These are phyloP conservation scores for Aphelenchoides bicaudatus DNA, from an alignment of 2,888 invertebrate species.

Conservation along the genomic window DNA sequence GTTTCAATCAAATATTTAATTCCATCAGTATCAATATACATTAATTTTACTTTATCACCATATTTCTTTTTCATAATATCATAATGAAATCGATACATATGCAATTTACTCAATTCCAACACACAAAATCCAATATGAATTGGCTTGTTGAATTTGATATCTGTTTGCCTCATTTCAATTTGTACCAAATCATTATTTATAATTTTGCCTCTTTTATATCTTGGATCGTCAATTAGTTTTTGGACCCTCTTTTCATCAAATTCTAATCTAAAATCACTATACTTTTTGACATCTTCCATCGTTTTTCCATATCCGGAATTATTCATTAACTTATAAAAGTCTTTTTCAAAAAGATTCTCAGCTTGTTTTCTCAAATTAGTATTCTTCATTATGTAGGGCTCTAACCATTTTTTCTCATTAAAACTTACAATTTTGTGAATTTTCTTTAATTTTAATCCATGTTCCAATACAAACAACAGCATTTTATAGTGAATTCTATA, in stretches of 20 bases:
- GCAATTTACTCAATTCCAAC: constrained; percentile 3
- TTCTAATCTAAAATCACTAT: no score
- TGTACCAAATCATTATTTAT: background rate
- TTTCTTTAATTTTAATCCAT: constrained; percentile 29
- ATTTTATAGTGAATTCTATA: constrained; percentile 45
- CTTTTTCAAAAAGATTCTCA: no score
- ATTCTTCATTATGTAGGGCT: constrained; percentile 38
- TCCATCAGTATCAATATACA: constrained; percentile 10
- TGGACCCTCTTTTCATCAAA: no score
- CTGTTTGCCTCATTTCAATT: constrained; percentile 11
- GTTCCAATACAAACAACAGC: constrained; percentile 24
- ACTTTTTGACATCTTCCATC: no score
- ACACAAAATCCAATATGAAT: constrained; percentile 8
- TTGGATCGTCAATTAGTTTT: no score
- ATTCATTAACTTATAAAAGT: no score
- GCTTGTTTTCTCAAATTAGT: constrained; percentile 44
- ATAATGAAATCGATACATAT: constrained; percentile 12
- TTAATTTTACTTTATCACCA: constrained; percentile 4
- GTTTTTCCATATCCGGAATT: no score
- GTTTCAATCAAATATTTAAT: constrained; percentile 13
- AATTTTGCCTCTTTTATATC: no score
- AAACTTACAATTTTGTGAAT: constrained; percentile 29
- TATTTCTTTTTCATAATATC: constrained; percentile 14
- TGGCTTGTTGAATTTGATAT: constrained; percentile 11
- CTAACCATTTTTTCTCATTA: constrained; percentile 24